Evolutionary conservation across 2,888 invertebrate species (phyloP).

Genomic region (Mythimna loreyi): DNA sequence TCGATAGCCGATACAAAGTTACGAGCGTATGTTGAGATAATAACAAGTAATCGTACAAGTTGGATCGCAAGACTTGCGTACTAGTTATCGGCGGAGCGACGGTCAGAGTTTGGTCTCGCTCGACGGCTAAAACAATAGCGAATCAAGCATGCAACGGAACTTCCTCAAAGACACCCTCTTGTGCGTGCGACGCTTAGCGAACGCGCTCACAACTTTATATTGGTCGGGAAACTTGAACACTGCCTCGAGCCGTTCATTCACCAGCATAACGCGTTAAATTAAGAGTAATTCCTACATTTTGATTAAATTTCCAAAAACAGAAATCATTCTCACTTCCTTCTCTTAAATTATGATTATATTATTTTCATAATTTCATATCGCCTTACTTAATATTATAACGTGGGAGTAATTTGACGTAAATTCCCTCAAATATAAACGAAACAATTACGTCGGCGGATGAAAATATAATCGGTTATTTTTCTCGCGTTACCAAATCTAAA

Average conservation of each 20-base stretch:
- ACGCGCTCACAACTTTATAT: slow-evolving; percentile 87
- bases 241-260: slow-evolving; percentile 71
- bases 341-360: slow-evolving; percentile 36
- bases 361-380: slow-evolving; percentile 34
- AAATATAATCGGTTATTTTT: slow-evolving; percentile 70
- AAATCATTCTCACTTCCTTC: slow-evolving; percentile 23
- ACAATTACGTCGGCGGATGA: slow-evolving; percentile 64
- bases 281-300: slow-evolving; percentile 63
- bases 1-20: slow-evolving; percentile 82
- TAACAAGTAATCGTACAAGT: slow-evolving; percentile 85
- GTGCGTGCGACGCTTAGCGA: slow-evolving; percentile 88
- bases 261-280: slow-evolving; percentile 66
- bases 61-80: slow-evolving; percentile 80
- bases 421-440: slow-evolving; percentile 48
- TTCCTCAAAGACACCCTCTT: slow-evolving; percentile 87
- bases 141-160: slow-evolving; percentile 90
- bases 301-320: slow-evolving; percentile 50
- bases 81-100: slow-evolving; percentile 76
- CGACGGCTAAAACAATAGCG: slow-evolving; percentile 87
- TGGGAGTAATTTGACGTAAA: slow-evolving; percentile 50
- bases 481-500: slow-evolving; percentile 74
- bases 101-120: slow-evolving; percentile 85
- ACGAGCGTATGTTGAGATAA: slow-evolving; percentile 83
- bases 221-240: slow-evolving; percentile 86
- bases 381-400: slow-evolving; percentile 38